Base-by-base conservation (phyloP, 2,888 invertebrate genomes). In the Pammene fasciana region DNA sequence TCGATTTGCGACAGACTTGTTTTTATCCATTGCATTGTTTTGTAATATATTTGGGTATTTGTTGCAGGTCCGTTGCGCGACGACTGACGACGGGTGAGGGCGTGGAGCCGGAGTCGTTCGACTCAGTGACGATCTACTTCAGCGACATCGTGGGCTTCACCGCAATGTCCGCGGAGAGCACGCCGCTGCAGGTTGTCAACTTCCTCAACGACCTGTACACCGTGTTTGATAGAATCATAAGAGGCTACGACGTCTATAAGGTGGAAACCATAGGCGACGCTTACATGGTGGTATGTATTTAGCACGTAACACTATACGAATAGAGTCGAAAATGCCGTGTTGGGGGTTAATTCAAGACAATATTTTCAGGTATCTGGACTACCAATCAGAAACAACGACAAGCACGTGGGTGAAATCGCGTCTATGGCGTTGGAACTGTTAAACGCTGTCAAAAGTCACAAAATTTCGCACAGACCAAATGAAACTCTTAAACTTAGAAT, bases 141-240 rank as follows among this genome's bases (percentile, higher is more conserved):
- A 98, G 98, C 84, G 99, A 99, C 87, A 99, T 99, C 87, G 98
- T 98, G 74, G 99, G 99, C 75, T 99, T 99, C 90, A 99, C 99
- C 67, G 95, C 97, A 65, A 97, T 99, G 96, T 98, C 98, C 2
- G 98, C 98, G 0, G 97, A 97, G 89, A 98, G 98, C 84, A 97
- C 98, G 65, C 98, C 98, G 65, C 94, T 97, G 79, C 96, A 97
- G 93, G 97, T 99, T 80, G 99, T 99, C 66, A 98, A 97, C 88
- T 98, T 99, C 89, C 94, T 99, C 73, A 99, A 99, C 93, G 99
- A 99, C 91, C 94, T 99, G 84, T 99, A 99, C 92, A 99, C 99
- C 60, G 95, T 98, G 75, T 99, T 99, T 88, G 99, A 99, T 92
- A 94, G 97, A 79, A 98, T 99, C 82, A 99, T 99, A 78, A 96